A percentile compares a stretch with the other conserved stretches of the same genome.
These are phyloP conservation scores for Julus scandinavius DNA, from an alignment of 2,888 invertebrate genomes.

Conservation along the genomic window DNA sequence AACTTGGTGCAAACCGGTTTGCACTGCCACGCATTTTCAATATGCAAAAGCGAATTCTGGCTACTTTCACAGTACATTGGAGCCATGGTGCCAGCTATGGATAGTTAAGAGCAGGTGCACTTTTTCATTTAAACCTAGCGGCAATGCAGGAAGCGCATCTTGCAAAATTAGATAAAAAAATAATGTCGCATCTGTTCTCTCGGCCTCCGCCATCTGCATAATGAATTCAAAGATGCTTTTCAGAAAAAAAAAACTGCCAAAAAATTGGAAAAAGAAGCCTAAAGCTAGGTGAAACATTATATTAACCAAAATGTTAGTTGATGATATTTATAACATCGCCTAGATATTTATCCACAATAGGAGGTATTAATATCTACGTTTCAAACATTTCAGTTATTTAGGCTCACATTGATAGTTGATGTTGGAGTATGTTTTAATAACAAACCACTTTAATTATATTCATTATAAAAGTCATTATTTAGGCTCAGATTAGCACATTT, in stretches of 20 bases:
- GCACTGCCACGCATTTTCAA: background rate
- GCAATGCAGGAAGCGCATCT: background rate
- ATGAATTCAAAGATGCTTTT: background rate
- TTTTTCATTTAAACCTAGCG: constrained; percentile 49
- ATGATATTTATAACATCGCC: too few species aligned
- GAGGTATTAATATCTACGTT: too few species aligned
- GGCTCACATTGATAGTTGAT: too few species aligned
- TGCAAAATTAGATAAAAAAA: constrained; percentile 15
- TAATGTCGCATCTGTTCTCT: constrained; percentile 17
- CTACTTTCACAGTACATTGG: background rate
- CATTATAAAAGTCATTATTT: too few species aligned
- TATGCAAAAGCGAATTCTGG: background rate
- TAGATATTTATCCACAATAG: too few species aligned
- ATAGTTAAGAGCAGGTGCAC: constrained; percentile 49
- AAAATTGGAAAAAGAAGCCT: constrained; percentile 34
- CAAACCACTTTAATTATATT: too few species aligned
- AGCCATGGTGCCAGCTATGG: background rate
- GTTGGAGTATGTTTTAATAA: too few species aligned
- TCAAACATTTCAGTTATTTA: too few species aligned
- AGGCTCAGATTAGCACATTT: too few species aligned
- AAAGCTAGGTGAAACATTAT: background rate
- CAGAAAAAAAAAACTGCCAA: background rate
- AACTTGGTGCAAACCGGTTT: too few species aligned
- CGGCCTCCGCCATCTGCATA: constrained; percentile 16
- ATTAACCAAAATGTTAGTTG: background rate